A percentile compares a stretch with the other conserved stretches of the same genome.
Evolutionary conservation across 2,888 invertebrate genomes (phyloP).

Genomic region (Acanthosepion lycidas): DNA sequence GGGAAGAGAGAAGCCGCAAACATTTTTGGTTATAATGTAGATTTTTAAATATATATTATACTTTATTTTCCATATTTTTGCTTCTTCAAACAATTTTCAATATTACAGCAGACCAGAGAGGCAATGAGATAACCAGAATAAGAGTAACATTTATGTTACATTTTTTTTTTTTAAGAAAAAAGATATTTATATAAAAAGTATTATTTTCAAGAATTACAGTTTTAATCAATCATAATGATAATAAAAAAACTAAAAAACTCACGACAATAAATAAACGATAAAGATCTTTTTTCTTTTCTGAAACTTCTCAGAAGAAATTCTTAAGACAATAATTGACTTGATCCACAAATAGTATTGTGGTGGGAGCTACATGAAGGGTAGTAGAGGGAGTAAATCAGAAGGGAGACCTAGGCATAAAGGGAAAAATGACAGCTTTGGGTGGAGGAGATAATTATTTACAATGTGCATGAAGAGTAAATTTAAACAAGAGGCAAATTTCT

Average conservation of each 20-base stretch:
- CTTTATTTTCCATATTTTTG: too few species aligned
- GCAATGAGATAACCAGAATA: neutral
- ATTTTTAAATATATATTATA: too few species aligned
- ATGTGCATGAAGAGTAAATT: too few species aligned
- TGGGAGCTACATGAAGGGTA: neutral
- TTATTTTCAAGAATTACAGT: neutral
- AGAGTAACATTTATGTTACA: too few species aligned
- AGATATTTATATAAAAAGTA: neutral
- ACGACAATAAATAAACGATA: neutral
- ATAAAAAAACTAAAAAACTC: too few species aligned
- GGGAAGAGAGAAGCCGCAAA: too few species aligned
- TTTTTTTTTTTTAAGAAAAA: neutral
- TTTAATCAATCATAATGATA: neutral
- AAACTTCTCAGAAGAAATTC: neutral
- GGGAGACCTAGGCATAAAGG: too few species aligned
- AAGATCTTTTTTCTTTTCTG: neutral
- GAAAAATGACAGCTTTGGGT: neutral
- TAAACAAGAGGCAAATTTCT: too few species aligned
- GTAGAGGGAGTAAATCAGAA: neutral
- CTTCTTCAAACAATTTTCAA: neutral
- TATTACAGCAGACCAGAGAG: neutral
- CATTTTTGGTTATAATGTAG: too few species aligned
- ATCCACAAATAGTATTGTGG: neutral
- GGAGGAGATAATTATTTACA: too few species aligned
- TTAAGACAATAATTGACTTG: neutral